Base-by-base conservation (phyloP, 1,140 invertebrate genomes). In the Neodiprion fabricii region DNA sequence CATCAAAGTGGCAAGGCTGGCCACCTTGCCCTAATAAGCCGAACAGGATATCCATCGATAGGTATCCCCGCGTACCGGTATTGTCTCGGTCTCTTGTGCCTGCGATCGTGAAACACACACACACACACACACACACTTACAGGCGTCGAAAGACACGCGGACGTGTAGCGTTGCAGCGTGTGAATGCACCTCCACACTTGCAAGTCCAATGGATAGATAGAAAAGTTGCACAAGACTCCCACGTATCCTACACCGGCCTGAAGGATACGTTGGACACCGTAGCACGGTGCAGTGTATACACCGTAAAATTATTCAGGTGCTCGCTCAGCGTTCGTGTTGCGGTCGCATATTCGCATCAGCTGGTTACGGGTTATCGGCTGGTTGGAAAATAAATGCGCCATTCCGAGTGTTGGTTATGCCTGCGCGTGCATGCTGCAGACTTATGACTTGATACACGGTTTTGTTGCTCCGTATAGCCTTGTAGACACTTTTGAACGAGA, bases 21-120 rank as follows among this genome's bases (percentile, higher is more conserved):
- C 85, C 85, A 86, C 85, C 85, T 86, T 86, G 85, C 85, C 85
- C 85, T 72, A 86, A 86, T 86, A 86, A 86, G 82, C 84, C 77
- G 73, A 86, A 86, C 85, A 86, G 85, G 85, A 85, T 86, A 86
- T 81, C 80, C 80, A 79, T 82, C 75, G 77, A 69, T 79, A 76
- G 77, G 77, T 79, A 80, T 82, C 78, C 79, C 53, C 75, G 12
- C 75, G 76, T 76, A 77, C 53, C 28, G 28, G 1, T 40, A 40
- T 40, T 40, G 28, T 40, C 28, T 40, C 28, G 28, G 28, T 40
- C 1, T 40, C 1, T 40, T 40, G 28, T 40, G 28, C 28, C 28
- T 40, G 28, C 28, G 28, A 40, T 40, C 28, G 28, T 40, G 28
- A 40, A 40, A 40, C 28, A 40, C 5, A 40, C 28, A 28, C 28